Conservation (phyloP, 1,140 invertebrate species). For the Tetranychus cinnabarinus region DNA sequence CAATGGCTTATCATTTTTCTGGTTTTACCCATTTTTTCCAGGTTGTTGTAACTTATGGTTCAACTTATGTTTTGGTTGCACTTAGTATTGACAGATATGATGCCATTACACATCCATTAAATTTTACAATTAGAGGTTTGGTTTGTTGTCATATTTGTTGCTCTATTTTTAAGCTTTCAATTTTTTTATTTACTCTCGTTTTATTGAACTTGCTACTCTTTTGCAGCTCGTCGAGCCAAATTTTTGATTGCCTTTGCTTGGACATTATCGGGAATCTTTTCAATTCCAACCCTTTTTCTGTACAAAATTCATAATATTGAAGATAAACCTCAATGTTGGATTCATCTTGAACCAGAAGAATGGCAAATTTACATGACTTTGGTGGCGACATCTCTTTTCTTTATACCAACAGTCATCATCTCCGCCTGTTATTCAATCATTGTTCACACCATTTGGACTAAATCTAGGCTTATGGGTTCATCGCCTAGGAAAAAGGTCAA, state of each 20-base stretch:
- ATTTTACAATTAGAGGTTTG: slow-evolving; percentile 29
- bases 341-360: slow-evolving; percentile 43
- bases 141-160: neutral
- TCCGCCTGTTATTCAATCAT: slow-evolving; percentile 72
- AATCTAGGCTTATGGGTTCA: neutral
- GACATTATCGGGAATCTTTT: slow-evolving; percentile 53
- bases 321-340: slow-evolving; percentile 62
- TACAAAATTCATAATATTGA: slow-evolving; percentile 40
- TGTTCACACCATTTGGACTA: slow-evolving; percentile 61
- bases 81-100: slow-evolving; percentile 82
- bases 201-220: neutral
- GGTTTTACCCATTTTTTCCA: neutral
- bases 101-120: slow-evolving; percentile 82
- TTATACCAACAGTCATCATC: slow-evolving; percentile 69
- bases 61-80: slow-evolving; percentile 78
- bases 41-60: slow-evolving; percentile 59
- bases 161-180: neutral
- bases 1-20: neutral
- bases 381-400: slow-evolving; percentile 55
- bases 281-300: slow-evolving; percentile 52
- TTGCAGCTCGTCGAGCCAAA: slow-evolving; percentile 58
- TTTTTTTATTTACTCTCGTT: neutral
- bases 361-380: slow-evolving; percentile 69
- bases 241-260: slow-evolving; percentile 52
- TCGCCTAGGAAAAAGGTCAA: neutral